Evolutionary conservation across 1,140 invertebrate species (phyloP).

Genomic region (Octopus bimaculoides): DNA sequence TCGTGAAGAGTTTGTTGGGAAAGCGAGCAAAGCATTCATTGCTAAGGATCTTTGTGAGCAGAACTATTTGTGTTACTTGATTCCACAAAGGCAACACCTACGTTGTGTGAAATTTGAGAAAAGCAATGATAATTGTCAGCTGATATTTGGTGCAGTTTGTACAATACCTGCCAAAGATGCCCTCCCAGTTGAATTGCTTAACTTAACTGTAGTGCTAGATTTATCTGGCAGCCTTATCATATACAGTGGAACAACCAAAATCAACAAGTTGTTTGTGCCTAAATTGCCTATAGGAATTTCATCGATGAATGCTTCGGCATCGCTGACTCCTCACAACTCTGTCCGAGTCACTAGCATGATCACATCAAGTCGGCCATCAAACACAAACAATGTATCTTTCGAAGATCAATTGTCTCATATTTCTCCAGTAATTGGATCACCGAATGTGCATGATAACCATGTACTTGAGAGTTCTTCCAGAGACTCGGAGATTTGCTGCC

Average conservation of each 20-base stretch:
- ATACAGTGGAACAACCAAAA: constrained; percentile 71
- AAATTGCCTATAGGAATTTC: constrained; percentile 66
- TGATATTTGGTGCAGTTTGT: constrained; percentile 73
- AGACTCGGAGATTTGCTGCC: background rate
- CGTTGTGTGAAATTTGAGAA: constrained; percentile 74
- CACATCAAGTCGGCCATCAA: constrained; percentile 61
- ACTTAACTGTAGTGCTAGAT: constrained; percentile 82
- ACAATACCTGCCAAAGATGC: constrained; percentile 80
- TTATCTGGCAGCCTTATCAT: constrained; percentile 74
- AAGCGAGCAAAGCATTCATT: constrained; percentile 76
- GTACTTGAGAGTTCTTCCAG: background rate
- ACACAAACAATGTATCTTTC: constrained; percentile 63
- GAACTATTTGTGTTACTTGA: constrained; percentile 78
- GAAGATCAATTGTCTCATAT: constrained; percentile 61
- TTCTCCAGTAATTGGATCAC: background rate
- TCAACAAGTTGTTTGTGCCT: constrained; percentile 82
- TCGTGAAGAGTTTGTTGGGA: constrained; percentile 49
- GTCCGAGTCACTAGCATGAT: constrained; percentile 64
- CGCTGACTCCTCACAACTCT: constrained; percentile 41
- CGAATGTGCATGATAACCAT: background rate
- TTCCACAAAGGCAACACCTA: constrained; percentile 68
- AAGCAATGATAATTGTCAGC: constrained; percentile 64
- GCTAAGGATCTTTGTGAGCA: constrained; percentile 80
- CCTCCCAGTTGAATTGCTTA: constrained; percentile 69
- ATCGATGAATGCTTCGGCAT: constrained; percentile 55